phyloP scores from a whole-genome alignment of 2,113 vertebrate genomes.

The Machaerirhynchus nigripectus region DNA sequence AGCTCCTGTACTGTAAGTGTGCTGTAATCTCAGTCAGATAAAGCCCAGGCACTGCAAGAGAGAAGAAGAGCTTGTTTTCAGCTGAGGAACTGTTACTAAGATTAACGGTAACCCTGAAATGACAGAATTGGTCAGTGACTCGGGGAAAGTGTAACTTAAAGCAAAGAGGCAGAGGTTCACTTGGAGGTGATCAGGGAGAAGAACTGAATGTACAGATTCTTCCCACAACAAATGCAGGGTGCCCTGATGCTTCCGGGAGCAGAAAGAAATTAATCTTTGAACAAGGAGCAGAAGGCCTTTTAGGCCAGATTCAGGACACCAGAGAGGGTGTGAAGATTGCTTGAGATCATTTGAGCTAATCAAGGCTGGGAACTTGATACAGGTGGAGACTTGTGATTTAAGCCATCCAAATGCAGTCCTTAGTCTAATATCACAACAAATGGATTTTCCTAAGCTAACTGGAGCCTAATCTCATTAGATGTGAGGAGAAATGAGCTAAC shows the following conservation, averaged over 20 bases:
- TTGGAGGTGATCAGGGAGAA: neutral
- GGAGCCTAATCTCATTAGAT: neutral
- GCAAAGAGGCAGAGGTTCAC: neutral
- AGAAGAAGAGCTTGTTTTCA: neutral
- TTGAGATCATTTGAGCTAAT: neutral
- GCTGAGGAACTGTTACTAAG: neutral
- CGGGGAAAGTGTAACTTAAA: neutral
- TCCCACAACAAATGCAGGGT: neutral
- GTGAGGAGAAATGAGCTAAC: neutral
- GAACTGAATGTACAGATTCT: neutral
- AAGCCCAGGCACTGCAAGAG: neutral
- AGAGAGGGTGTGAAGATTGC: neutral
- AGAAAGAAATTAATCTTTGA: neutral
- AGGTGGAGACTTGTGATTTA: neutral
- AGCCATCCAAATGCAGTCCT: neutral
- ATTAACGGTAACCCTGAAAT: neutral
- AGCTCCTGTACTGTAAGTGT: neutral
- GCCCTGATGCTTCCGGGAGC: neutral
- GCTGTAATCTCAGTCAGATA: neutral
- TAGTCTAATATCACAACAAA: neutral
- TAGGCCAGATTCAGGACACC: neutral
- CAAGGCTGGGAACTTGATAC: neutral
- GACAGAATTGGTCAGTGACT: neutral
- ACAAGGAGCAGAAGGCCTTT: neutral
- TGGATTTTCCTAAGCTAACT: conserved; percentile 1